phyloP scores from a whole-genome alignment of 2,888 invertebrate species.

The Leptopilina myrica region DNA sequence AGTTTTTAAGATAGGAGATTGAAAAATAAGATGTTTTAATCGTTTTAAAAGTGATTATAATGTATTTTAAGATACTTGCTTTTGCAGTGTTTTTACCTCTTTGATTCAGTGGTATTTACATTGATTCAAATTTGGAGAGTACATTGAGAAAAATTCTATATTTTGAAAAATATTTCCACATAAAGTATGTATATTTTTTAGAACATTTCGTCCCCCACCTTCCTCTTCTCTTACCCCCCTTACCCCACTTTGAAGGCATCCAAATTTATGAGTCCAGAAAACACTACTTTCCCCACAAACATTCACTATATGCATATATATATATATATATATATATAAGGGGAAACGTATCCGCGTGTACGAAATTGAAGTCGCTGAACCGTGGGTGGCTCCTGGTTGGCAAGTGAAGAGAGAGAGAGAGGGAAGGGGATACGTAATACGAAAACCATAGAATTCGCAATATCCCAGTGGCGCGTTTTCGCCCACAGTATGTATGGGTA shows the following conservation, averaged over 20 bases:
- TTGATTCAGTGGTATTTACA: no score
- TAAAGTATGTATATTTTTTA: not conserved
- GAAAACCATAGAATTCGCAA: conserved; percentile 66
- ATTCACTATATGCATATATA: no score
- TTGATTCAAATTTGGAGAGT: no score
- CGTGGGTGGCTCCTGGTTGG: conserved; percentile 40
- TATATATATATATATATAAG: conserved; percentile 1
- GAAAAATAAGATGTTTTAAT: no score
- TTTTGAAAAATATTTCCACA: no score
- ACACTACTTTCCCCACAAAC: conserved; percentile 42
- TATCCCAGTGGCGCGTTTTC: conserved; percentile 59
- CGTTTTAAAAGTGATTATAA: no score
- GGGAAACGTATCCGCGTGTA: conserved; percentile 53
- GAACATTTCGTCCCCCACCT: not conserved
- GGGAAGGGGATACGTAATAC: conserved; percentile 52
- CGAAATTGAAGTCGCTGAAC: conserved; percentile 55
- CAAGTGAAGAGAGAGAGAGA: conserved; percentile 43
- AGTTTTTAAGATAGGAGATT: no score
- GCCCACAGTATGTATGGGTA: conserved; percentile 43
- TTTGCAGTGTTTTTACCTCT: no score
- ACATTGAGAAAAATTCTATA: no score
- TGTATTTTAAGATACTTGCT: no score
- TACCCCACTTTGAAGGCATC: conserved; percentile 49
- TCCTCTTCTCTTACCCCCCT: no score
- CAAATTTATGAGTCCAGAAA: conserved; percentile 51